Evolutionary conservation across 2,113 vertebrate genomes (phyloP), one percentile per base, ranked within the genome.

Genomic region (Misgurnus anguillicaudatus): DNA sequence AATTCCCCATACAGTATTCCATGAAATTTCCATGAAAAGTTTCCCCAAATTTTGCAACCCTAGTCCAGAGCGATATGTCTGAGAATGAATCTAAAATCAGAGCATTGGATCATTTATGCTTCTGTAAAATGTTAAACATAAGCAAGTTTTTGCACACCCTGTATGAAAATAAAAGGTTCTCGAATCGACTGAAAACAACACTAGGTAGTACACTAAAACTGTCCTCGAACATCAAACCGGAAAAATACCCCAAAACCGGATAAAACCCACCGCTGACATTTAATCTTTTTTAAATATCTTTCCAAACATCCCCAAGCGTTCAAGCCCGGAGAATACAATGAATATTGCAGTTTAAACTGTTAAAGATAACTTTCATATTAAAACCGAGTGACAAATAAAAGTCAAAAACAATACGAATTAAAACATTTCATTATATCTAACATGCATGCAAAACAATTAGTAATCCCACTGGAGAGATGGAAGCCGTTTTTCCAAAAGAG

Each of bases 401-500:
- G 70, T 74, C 71, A 71, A 62, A 77, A 62, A 77, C 61, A 21
- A 64, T 38, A 77, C 14, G 10, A 62, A 68, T 66, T 65, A 82
- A 82, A 82, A 78, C 39, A 41, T 45, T 60, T 66, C 48, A 48
- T 77, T 77, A 63, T 51, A 80, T 80, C 75, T 80, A 85, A 83
- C 39, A 65, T 55, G 69, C 77, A 82, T 80, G 84, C 84, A 80
- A 51, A 82, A 72, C 78, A 19, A 68, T 36, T 19, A n/a, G 71
- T 57, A 80, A 68, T 19, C n/a, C 51, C 66, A 41, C 58, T 10
- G 4, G 45, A 21, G 69, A 45, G 19, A 16, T 47, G 14, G 61
- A 41, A 41, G 63, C 58, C 62, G 39, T n/a, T 83, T 87, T 75
- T 86, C 86, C 86, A 84, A 87, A 65, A 60, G 84, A 78, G 78